Evolutionary conservation across 2,888 invertebrate species (phyloP), one percentile per base, ranked within the genome.

Genomic region (Drosophila pseudotalamancana): DNA sequence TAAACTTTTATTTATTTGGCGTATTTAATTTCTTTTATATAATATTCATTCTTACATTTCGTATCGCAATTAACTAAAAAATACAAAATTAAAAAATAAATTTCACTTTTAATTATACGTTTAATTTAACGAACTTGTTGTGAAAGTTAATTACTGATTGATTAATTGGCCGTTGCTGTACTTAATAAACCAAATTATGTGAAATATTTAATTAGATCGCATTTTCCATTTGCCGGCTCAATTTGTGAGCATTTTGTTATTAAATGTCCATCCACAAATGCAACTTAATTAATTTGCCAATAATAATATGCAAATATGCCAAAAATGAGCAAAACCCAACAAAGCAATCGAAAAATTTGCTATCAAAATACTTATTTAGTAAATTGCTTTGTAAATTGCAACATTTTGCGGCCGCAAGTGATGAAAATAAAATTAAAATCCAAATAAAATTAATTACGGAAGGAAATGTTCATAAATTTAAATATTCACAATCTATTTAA

Each of bases 301-400:
- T 77, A 80, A 80, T 67, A 68, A 84, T 77, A 80, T 86, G 63
- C 67, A 84, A 77, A 80, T 80, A 61, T 11, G 23, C 8, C 45
- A 59, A 40, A 71, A 64, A 72, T 62, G 62, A 51, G 66, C 57
- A 56, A 72, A 67, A 62, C 63, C 57, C 42, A 54, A 51, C 14
- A 57, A 51, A 37, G n/a, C 21, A 18, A 39, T 29, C 25, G 31
- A 64, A 60, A 63, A 80, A 51, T 51, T 66, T 37, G 57, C 55
- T 77, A 73, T 81, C 60, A 53, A 62, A 71, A 71, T 81, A 84
- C 77, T 87, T 81, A 80, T 71, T 77, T 61, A 56, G 57, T 54
- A 77, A 81, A 83, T 80, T 70, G 84, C 63, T 45, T 62, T 27
- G 64, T 57, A 76, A 64, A 72, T 67, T 64, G 48, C 46, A 57